Conservation (phyloP, 2,888 invertebrate genomes). For the Drepana falcataria region DNA sequence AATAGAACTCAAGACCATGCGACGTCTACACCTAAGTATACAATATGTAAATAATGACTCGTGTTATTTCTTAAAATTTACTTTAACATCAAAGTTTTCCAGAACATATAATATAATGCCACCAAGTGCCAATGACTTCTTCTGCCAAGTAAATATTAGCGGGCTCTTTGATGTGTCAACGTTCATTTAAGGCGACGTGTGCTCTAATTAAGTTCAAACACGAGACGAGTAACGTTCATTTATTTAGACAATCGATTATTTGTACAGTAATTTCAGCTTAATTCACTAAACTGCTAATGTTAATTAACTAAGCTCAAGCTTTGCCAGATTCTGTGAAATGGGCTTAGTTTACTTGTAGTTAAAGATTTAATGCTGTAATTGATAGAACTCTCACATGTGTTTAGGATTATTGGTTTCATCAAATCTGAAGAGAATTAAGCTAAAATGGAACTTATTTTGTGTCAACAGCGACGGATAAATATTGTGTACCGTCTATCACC, state of each 20-base stretch:
- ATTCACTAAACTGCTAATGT: neutral
- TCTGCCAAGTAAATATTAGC: conserved; percentile 68
- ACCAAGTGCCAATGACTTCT: conserved; percentile 66
- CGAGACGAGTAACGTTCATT: conserved; percentile 31
- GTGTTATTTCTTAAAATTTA: neutral
- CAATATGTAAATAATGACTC: no score
- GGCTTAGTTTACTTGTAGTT: neutral
- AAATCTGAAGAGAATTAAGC: no score
- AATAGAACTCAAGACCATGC: no score
- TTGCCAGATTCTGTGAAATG: neutral
- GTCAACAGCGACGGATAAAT: no score
- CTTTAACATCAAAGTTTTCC: neutral
- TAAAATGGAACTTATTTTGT: no score
- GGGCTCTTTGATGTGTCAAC: conserved; percentile 64
- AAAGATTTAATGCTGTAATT: neutral
- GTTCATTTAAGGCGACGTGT: conserved; percentile 62
- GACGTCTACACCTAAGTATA: no score
- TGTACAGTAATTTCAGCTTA: neutral
- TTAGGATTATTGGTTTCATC: no score
- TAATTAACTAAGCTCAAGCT: neutral
- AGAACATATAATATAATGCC: neutral
- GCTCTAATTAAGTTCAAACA: conserved; percentile 76
- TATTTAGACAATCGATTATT: conserved; percentile 3
- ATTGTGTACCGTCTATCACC: no score
- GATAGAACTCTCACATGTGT: neutral